These are phyloP conservation scores for Dallia pectoralis DNA, from an alignment of 2,797 vertebrate species.

Conservation along the genomic window DNA sequence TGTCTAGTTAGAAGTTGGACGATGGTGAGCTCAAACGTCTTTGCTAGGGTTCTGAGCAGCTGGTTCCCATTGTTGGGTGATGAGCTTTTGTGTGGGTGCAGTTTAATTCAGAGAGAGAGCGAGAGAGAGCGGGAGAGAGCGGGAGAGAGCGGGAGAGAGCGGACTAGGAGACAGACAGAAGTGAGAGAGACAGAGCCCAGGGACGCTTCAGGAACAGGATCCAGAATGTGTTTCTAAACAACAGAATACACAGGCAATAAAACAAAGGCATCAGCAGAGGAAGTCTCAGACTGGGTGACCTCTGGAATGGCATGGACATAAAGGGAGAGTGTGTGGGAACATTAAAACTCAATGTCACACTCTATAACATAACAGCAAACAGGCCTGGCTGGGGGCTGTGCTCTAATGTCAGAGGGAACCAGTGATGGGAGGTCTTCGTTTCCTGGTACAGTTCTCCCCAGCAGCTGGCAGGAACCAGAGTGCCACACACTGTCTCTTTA, in stretches of 20 bases:
- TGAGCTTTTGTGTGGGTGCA: slow-evolving; percentile 42
- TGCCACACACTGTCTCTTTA: background rate
- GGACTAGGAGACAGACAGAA: background rate
- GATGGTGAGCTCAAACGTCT: slow-evolving; percentile 41
- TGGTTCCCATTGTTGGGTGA: slow-evolving; percentile 64
- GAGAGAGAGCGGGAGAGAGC: background rate
- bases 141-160: background rate
- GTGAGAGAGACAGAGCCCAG: background rate
- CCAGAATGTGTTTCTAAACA: background rate
- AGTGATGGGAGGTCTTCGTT: slow-evolving; percentile 36
- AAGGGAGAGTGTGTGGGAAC: background rate
- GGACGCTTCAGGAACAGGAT: background rate
- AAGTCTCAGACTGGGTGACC: background rate
- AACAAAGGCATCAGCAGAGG: background rate
- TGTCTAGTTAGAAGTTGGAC: slow-evolving; percentile 18
- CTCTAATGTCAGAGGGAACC: slow-evolving; percentile 1
- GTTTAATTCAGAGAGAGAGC: slow-evolving; percentile 38
- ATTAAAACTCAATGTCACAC: background rate
- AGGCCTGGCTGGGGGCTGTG: background rate
- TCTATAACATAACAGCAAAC: background rate
- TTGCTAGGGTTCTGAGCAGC: slow-evolving; percentile 53
- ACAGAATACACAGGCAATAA: background rate
- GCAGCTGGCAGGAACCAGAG: slow-evolving; percentile 45
- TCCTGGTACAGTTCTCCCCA: slow-evolving; percentile 37
- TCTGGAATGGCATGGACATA: background rate